Evolutionary conservation across 2,888 invertebrate species (phyloP).

Genomic region (Nasonovia ribisnigri): DNA sequence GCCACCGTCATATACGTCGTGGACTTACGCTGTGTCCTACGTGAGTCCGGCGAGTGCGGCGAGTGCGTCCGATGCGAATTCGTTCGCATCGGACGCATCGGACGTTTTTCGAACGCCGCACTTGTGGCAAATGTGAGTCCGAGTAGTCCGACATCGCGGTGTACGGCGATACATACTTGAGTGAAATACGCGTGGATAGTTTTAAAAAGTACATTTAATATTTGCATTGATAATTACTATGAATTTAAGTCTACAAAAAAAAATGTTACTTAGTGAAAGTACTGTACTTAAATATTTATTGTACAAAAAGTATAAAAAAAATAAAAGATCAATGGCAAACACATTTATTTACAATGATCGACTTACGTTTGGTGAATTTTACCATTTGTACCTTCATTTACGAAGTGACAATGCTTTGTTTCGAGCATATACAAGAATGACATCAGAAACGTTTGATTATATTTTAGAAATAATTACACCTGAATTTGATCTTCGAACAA

Average conservation of each 20-base stretch:
- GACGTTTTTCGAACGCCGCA: constrained; percentile 2
- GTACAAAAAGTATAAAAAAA: background rate
- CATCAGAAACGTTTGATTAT: background rate
- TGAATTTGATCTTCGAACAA: no score
- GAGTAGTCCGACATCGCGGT: background rate
- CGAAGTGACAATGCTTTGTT: no score
- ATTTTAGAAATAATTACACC: constrained; percentile 4
- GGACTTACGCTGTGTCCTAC: background rate
- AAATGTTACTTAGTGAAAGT: background rate
- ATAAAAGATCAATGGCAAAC: no score
- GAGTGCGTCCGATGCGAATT: background rate
- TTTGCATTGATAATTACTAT: background rate
- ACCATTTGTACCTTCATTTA: no score
- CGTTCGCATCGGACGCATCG: background rate
- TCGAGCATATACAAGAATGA: no score
- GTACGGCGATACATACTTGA: background rate
- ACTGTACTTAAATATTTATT: background rate
- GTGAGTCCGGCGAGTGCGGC: background rate
- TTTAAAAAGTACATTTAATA: background rate
- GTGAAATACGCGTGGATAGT: background rate
- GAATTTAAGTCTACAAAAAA: constrained; percentile 14
- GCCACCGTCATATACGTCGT: no score
- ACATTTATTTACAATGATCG: no score
- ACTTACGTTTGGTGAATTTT: no score
- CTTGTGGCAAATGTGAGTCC: background rate